phyloP scores from a whole-genome alignment of 2,113 vertebrate genomes.

The Ia io region DNA sequence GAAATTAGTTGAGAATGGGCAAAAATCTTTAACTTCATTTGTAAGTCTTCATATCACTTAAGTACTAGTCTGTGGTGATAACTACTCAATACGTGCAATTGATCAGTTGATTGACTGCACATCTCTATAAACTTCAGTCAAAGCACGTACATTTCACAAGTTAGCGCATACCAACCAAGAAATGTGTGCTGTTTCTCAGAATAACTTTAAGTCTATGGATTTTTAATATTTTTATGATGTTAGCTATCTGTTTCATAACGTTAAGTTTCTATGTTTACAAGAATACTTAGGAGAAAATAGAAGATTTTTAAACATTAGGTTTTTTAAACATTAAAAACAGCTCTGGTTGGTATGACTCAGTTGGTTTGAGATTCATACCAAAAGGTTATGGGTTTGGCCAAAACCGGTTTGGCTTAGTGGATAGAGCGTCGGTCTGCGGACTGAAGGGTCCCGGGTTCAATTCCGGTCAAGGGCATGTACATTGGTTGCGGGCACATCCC shows the following conservation, averaged over 20 bases:
- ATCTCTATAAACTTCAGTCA: background rate
- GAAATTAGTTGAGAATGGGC: background rate
- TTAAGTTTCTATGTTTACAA: background rate
- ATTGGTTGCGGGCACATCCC: no score
- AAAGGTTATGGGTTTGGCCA: background rate
- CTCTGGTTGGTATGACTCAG: background rate
- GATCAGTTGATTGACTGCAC: background rate
- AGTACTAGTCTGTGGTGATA: background rate
- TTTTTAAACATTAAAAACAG: background rate
- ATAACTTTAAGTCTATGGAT: background rate
- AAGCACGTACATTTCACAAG: background rate
- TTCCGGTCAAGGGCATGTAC: no score
- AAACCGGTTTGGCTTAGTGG: no score
- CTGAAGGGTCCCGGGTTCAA: no score
- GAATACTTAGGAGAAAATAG: background rate
- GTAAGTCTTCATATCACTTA: background rate
- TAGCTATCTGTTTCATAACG: background rate
- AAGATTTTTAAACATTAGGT: background rate
- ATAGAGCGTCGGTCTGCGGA: no score
- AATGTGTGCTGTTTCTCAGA: background rate
- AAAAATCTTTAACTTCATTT: constrained; percentile 9
- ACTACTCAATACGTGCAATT: background rate
- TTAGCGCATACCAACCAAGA: background rate
- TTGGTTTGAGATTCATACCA: background rate
- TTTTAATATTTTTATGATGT: background rate